Percentiles rank a stretch among this genome's conserved stretches.
phyloP scores from a whole-genome alignment of 2,113 vertebrate species.

The Trichechus manatus region DNA sequence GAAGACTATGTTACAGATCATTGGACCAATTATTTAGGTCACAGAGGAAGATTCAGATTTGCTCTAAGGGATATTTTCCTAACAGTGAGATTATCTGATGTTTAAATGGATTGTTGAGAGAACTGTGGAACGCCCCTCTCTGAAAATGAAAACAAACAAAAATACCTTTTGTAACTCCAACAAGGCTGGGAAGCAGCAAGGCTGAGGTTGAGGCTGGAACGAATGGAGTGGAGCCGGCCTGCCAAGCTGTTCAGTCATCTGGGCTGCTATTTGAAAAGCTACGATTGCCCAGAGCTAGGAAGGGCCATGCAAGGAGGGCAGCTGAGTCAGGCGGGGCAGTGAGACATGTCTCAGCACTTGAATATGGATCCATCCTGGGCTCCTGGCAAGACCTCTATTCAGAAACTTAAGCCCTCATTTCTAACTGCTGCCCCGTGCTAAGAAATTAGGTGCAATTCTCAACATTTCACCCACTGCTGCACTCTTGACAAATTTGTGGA shows the following conservation, averaged over 20 bases:
- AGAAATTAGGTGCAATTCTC: background rate
- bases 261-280: background rate
- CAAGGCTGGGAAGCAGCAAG: background rate
- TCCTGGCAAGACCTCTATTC: background rate
- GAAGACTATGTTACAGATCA: background rate
- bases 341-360: background rate
- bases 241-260: background rate
- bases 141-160: background rate
- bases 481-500: background rate
- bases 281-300: background rate
- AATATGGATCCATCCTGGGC: background rate
- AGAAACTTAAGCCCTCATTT: background rate
- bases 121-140: background rate
- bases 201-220: background rate
- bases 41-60: constrained; percentile 37
- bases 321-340: background rate
- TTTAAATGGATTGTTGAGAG: background rate
- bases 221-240: background rate
- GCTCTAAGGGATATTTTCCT: background rate
- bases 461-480: background rate
- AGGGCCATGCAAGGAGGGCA: background rate
- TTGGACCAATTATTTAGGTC: background rate
- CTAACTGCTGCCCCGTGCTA: background rate
- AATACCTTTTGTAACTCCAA: background rate
- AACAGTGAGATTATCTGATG: background rate